Conservation (phyloP, 2,888 invertebrate genomes). For the Molorchus minor region DNA sequence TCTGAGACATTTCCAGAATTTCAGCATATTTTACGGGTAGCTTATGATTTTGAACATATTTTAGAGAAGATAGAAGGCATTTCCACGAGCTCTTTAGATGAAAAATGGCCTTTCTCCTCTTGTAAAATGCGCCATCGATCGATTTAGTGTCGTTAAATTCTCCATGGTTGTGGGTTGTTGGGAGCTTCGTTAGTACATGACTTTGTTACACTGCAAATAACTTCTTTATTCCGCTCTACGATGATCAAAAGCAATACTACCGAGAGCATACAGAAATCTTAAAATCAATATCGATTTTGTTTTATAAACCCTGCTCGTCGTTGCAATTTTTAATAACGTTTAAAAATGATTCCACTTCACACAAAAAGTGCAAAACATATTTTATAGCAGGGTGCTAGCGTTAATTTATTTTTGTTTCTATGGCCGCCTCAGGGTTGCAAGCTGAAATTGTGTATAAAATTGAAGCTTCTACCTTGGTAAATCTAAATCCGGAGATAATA, state of each 20-base stretch:
- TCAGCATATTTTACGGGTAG: conserved; percentile 32
- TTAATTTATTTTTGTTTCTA: too few relatives aligned
- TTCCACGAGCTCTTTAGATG: conserved; percentile 33
- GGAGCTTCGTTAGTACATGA: conserved; percentile 1
- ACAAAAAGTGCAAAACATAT: too few relatives aligned
- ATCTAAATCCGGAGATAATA: too few relatives aligned
- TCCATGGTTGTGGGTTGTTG: conserved; percentile 29
- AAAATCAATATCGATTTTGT: neutral
- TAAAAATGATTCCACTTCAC: too few relatives aligned
- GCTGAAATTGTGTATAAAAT: too few relatives aligned
- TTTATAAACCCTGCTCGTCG: too few relatives aligned
- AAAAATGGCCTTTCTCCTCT: conserved; percentile 41
- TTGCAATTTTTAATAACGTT: too few relatives aligned
- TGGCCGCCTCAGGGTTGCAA: too few relatives aligned
- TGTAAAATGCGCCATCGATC: conserved; percentile 34
- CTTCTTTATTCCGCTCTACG: conserved; percentile 22
- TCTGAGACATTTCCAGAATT: conserved; percentile 37
- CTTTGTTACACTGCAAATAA: conserved; percentile 21
- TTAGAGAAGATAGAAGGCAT: conserved; percentile 36
- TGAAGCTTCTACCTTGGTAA: too few relatives aligned
- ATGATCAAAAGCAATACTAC: neutral
- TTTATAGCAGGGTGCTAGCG: too few relatives aligned
- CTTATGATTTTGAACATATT: conserved; percentile 36
- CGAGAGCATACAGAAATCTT: neutral
- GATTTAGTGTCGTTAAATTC: conserved; percentile 30